A percentile compares a stretch with the other conserved stretches of the same genome.
Conservation (phyloP, 2,113 vertebrate species). For the Tenrec ecaudatus region DNA sequence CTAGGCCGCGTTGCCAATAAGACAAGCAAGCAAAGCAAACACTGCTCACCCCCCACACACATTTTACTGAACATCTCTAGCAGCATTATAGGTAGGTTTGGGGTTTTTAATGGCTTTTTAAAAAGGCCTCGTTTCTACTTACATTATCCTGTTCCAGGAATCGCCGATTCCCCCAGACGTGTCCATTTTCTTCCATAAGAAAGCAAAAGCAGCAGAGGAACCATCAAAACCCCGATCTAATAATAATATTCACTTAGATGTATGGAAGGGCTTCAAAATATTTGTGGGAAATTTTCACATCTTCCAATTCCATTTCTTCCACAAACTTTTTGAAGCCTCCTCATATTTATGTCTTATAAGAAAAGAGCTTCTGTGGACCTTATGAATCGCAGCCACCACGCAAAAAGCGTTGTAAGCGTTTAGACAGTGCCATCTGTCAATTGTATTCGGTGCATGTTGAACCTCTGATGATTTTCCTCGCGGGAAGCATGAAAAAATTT, state of each 20-base stretch:
- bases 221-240: constrained; percentile 12
- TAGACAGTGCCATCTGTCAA: constrained; percentile 42
- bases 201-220: constrained; percentile 16
- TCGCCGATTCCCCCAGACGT: background rate
- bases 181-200: constrained; percentile 4
- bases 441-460: constrained; percentile 16
- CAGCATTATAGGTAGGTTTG: background rate
- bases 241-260: background rate
- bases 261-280: too few relatives aligned
- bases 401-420: constrained; percentile 46
- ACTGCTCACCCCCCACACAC: background rate
- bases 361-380: constrained; percentile 18
- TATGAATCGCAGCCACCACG: constrained; percentile 33
- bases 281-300: too few relatives aligned
- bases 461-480: constrained; percentile 26
- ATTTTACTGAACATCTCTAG: background rate
- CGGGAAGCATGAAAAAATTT: background rate
- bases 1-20: background rate
- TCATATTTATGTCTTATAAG: constrained; percentile 3
- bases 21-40: background rate
- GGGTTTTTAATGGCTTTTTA: background rate
- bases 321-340: background rate
- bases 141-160: background rate
- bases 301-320: too few relatives aligned
- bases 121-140: background rate